Percentiles rank a stretch among this genome's conserved stretches.
Evolutionary conservation across 2,888 invertebrate species (phyloP).

Genomic region (Synanthedon formicaeformis): DNA sequence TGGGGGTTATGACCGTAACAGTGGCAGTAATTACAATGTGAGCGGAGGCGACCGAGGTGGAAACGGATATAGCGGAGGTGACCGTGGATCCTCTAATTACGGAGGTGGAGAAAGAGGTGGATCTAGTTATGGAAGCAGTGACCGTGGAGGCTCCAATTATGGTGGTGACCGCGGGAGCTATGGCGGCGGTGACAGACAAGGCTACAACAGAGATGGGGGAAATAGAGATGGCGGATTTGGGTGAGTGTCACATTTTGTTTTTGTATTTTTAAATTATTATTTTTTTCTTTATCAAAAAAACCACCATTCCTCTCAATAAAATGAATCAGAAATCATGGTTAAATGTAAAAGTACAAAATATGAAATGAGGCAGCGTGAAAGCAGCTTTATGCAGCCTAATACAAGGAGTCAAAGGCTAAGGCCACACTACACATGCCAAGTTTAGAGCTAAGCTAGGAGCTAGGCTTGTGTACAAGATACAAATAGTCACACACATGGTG

Average conservation of each 20-base stretch:
- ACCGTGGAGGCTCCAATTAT: conserved; percentile 43
- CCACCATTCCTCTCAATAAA: too few species aligned
- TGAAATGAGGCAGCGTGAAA: too few species aligned
- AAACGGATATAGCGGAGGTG: conserved; percentile 46
- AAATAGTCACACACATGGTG: too few species aligned
- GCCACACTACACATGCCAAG: too few species aligned
- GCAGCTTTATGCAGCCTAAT: too few species aligned
- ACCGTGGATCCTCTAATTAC: conserved; percentile 47
- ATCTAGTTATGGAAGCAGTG: conserved; percentile 49
- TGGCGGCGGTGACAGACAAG: conserved; percentile 56
- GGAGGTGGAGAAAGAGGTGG: conserved; percentile 39
- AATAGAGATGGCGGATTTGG: conserved; percentile 71
- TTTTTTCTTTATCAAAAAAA: neutral
- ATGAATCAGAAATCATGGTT: too few species aligned
- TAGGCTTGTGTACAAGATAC: too few species aligned
- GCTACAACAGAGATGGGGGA: conserved; percentile 71
- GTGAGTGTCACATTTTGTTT: conserved; percentile 45
- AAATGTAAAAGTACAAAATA: too few species aligned
- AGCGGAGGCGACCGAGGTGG: conserved; percentile 47
- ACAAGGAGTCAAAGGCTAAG: too few species aligned
- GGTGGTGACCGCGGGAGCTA: conserved; percentile 59
- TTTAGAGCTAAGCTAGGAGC: too few species aligned
- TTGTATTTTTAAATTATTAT: neutral
- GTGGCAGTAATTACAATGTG: conserved; percentile 34
- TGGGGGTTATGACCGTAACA: conserved; percentile 29